Evolutionary conservation across 2,113 vertebrate species (phyloP), one percentile per base, ranked within the genome.

Genomic region (Bubo scandiacus): DNA sequence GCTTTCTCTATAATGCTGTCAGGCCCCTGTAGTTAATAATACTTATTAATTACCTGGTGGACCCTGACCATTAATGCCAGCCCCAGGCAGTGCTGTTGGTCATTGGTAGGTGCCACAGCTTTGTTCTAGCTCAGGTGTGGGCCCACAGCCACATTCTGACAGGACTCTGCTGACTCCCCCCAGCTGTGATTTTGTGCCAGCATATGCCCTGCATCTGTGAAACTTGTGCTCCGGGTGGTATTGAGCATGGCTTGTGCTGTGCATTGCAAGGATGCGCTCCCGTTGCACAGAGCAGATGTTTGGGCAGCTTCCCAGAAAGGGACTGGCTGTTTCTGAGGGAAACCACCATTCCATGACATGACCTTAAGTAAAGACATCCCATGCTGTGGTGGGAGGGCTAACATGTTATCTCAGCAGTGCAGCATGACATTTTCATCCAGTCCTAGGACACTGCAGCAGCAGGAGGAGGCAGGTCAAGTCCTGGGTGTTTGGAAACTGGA

Each of bases 171-270:
- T 1, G 6, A 8, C 45, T 79, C 5, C 17, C 51, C 3, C 30
- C 34, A 58, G 54, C 77, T 32, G 32, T 29, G 66, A 45, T 68
- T 80, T 63, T 77, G 49, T 75, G n/a, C n/a, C 27, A 38, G 43
- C 30, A 26, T 29, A 30, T 12, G 51, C 29, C 65, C 71, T 66
- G 40, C 14, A 3, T 2, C 29, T 25, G 40, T 43, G 71, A 51
- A 71, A n/a, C 75, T 63, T 57, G 7, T 75, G 66, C 38, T 80
- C 4, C 71, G 22, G 47, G 54, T 78, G 63, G 13, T 23, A 19
- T 22, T 0, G 3, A n/a, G 63, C 25, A 15, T 9, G 67, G 47
- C 32, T 79, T 0, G 0, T 45, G 66, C 77, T 93, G 52, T 38
- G 58, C 27, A 1, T 4, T 45, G 54, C 17, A 25, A n/a, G 15